A percentile compares a stretch with the other conserved stretches of the same genome.
Conservation (phyloP, 2,888 invertebrate genomes). For the Tenodera sinensis region DNA sequence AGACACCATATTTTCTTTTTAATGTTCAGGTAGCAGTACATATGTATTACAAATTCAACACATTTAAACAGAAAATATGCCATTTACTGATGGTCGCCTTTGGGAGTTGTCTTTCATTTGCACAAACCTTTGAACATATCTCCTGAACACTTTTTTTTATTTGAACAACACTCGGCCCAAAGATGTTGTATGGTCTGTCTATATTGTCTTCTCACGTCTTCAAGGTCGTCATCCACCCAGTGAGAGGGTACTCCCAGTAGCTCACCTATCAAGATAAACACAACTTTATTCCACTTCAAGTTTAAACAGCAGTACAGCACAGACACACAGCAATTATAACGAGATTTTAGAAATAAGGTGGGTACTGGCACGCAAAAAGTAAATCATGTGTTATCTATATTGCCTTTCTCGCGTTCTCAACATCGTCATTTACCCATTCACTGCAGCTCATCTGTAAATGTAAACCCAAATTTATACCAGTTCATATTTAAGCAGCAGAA, state of each 20-base stretch:
- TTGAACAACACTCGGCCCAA: background rate
- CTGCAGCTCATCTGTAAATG: background rate
- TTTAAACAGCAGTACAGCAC: too few relatives aligned
- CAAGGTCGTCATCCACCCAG: background rate
- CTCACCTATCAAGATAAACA: background rate
- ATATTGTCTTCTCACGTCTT: background rate
- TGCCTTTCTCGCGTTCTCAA: background rate
- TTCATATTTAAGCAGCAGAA: too few relatives aligned
- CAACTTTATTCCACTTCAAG: background rate
- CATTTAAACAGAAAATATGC: background rate
- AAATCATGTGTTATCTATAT: too few relatives aligned
- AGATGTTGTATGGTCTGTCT: background rate
- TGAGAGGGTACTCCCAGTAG: background rate
- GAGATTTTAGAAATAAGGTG: too few relatives aligned
- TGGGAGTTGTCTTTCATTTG: background rate
- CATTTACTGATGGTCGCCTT: background rate
- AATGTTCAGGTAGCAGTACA: background rate
- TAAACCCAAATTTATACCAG: background rate
- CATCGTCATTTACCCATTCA: background rate
- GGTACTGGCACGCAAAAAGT: too few relatives aligned
- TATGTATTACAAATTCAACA: background rate
- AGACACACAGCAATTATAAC: too few relatives aligned
- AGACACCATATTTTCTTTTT: background rate
- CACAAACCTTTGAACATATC: background rate
- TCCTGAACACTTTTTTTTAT: background rate